These are phyloP conservation scores for Pseudachorutes palmiensis DNA, from an alignment of 1,140 invertebrate species.

Conservation along the genomic window DNA sequence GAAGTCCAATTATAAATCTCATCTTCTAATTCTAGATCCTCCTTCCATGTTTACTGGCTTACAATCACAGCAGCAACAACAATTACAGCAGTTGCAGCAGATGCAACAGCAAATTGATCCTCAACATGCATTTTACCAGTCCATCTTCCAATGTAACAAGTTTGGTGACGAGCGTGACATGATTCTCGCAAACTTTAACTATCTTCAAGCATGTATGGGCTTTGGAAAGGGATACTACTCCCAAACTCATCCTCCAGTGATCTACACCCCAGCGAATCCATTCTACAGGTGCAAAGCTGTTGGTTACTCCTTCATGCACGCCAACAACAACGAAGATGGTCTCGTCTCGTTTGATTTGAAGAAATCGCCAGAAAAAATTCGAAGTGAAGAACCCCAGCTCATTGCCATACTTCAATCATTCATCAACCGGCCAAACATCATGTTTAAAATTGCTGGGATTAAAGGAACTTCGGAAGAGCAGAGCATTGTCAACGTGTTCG, in stretches of 20 bases:
- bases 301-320: constrained; percentile 41
- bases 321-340: constrained; percentile 35
- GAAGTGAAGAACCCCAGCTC: constrained; percentile 27
- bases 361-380: constrained; percentile 25
- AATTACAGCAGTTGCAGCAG: constrained; percentile 47
- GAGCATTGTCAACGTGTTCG: constrained; percentile 21
- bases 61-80: constrained; percentile 31
- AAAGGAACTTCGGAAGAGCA: constrained; percentile 23
- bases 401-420: constrained; percentile 26
- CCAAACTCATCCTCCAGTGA: constrained; percentile 59
- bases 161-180: constrained; percentile 88
- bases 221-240: constrained; percentile 71
- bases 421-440: constrained; percentile 29
- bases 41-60: constrained; percentile 8
- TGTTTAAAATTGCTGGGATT: constrained; percentile 32
- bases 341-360: constrained; percentile 26
- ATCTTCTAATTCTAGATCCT: background rate
- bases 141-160: constrained; percentile 72
- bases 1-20: background rate
- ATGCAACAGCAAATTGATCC: constrained; percentile 57
- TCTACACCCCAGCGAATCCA: constrained; percentile 79
- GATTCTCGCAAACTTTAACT: constrained; percentile 85
- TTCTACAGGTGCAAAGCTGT: constrained; percentile 88
- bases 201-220: constrained; percentile 88
- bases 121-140: constrained; percentile 55